These are phyloP conservation scores for Urocyon cinereoargenteus DNA, from an alignment of 2,797 vertebrate species.

Conservation along the genomic window DNA sequence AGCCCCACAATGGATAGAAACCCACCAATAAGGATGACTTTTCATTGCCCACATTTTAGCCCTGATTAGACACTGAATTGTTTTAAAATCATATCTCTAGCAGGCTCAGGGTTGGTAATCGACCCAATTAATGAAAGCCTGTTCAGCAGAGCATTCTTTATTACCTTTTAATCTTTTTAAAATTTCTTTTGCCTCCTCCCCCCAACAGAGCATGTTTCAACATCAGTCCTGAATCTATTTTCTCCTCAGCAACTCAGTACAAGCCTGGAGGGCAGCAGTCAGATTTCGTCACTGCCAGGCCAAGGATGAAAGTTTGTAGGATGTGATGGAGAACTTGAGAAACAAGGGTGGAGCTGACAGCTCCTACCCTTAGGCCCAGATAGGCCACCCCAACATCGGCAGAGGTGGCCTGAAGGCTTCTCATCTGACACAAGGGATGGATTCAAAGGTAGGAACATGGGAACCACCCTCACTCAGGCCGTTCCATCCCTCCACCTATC, in stretches of 20 bases:
- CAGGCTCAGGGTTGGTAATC: not conserved
- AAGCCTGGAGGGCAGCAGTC: not conserved
- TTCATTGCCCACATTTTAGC: not conserved
- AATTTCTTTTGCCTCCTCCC: slow-evolving; percentile 30
- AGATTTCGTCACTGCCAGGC: not conserved
- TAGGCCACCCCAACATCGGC: not conserved
- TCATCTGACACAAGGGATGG: not conserved
- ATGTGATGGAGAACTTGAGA: not conserved
- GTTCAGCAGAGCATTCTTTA: slow-evolving; percentile 57
- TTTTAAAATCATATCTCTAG: slow-evolving; percentile 15
- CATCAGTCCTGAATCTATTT: slow-evolving; percentile 26
- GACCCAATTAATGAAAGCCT: slow-evolving; percentile 62
- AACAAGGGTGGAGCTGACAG: not conserved
- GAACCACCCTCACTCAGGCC: not conserved
- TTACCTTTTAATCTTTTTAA: slow-evolving; percentile 51
- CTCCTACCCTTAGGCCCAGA: not conserved
- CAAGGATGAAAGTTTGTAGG: not conserved
- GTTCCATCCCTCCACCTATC: not conserved
- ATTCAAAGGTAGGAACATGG: not conserved
- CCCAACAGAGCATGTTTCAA: slow-evolving; percentile 22
- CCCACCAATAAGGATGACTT: not conserved
- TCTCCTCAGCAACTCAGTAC: not conserved
- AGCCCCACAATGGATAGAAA: not conserved
- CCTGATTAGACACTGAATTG: not conserved
- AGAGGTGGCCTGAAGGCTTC: not conserved